Percentiles rank a stretch among this genome's conserved stretches.
These are phyloP conservation scores for Orchesella flavescens DNA, from an alignment of 2,888 invertebrate species.

Conservation along the genomic window DNA sequence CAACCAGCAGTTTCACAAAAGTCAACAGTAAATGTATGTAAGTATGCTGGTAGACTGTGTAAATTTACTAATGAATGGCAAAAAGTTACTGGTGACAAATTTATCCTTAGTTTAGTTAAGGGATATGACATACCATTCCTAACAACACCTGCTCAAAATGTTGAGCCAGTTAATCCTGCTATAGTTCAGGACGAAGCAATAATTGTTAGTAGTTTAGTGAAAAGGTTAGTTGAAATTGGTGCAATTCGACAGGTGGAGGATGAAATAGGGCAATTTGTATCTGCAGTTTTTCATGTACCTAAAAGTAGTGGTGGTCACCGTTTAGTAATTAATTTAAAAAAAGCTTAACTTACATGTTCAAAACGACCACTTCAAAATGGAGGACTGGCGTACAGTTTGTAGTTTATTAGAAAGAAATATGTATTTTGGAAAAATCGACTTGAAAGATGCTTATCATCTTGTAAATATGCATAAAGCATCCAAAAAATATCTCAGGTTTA, in stretches of 20 bases:
- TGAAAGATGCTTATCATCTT: slow-evolving; percentile 22
- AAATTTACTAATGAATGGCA: not conserved
- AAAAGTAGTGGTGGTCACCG: not conserved
- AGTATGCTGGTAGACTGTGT: too few relatives aligned
- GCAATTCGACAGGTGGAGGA: not conserved
- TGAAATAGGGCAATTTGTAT: not conserved
- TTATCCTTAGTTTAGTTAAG: not conserved
- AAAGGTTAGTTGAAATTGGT: not conserved
- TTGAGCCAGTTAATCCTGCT: too few relatives aligned
- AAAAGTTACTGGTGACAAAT: not conserved
- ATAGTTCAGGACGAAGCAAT: too few relatives aligned
- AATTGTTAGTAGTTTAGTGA: too few relatives aligned
- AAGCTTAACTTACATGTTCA: slow-evolving; percentile 11
- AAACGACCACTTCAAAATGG: slow-evolving; percentile 27
- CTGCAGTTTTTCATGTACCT: slow-evolving; percentile 19
- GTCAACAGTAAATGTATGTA: too few relatives aligned
- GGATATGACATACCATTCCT: too few relatives aligned
- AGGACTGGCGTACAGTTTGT: slow-evolving; percentile 3
- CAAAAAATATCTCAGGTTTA: slow-evolving; percentile 25
- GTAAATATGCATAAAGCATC: not conserved
- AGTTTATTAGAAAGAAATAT: not conserved
- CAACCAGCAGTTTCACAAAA: too few relatives aligned
- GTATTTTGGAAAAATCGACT: slow-evolving; percentile 9
- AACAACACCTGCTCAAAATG: not conserved
- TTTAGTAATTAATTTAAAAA: slow-evolving; percentile 25